These are phyloP conservation scores for Calyptommatus sinebrachiatus DNA, from an alignment of 2,113 vertebrate species.

Conservation along the genomic window DNA sequence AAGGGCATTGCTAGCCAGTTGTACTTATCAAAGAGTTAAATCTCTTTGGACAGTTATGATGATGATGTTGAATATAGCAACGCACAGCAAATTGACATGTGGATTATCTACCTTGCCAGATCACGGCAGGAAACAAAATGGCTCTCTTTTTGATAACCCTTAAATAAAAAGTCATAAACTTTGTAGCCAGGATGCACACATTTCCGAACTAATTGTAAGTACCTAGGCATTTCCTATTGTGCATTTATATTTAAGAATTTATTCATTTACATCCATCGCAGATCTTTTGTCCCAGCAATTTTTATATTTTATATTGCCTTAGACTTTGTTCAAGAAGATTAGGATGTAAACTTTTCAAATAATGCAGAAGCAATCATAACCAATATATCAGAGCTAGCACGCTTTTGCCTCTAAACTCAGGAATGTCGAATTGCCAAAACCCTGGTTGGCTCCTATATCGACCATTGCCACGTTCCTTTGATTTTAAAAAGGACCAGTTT, in stretches of 20 bases:
- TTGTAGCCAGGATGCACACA: slow-evolving; percentile 30
- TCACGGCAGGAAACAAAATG: slow-evolving; percentile 59
- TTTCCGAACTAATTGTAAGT: slow-evolving; percentile 35
- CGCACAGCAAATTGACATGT: slow-evolving; percentile 64
- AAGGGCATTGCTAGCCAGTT: slow-evolving; percentile 62
- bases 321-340: slow-evolving; percentile 47
- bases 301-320: slow-evolving; percentile 28
- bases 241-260: not conserved
- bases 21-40: slow-evolving; percentile 55
- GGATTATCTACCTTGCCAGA: slow-evolving; percentile 59
- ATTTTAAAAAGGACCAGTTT: slow-evolving; percentile 34
- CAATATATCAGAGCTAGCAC: slow-evolving; percentile 63
- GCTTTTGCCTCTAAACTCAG: slow-evolving; percentile 68
- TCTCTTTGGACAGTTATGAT: slow-evolving; percentile 44
- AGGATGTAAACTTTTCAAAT: slow-evolving; percentile 59
- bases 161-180: not conserved
- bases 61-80: slow-evolving; percentile 69
- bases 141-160: not conserved
- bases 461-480: slow-evolving; percentile 46
- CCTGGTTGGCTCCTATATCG: slow-evolving; percentile 63
- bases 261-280: slow-evolving; percentile 20
- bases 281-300: slow-evolving; percentile 4
- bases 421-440: slow-evolving; percentile 71
- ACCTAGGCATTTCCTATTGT: not conserved
- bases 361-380: slow-evolving; percentile 69